Conservation (phyloP, 1,140 invertebrate genomes). For the Drosophila trapezifrons region DNA sequence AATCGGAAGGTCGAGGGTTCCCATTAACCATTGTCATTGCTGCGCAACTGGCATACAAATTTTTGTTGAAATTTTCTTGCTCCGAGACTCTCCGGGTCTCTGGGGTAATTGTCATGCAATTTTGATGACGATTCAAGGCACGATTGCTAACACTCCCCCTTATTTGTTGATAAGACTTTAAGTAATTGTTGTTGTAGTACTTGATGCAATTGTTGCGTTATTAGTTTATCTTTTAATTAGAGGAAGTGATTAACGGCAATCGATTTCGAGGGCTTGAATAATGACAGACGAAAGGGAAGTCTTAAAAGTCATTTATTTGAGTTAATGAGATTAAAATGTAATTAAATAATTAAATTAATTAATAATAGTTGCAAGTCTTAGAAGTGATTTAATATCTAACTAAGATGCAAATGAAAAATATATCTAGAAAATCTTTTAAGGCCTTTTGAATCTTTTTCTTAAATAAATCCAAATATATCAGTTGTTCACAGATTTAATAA, state of each 20-base stretch:
- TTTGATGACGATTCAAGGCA: constrained; percentile 48
- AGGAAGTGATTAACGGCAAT: constrained; percentile 18
- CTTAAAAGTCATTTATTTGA: background rate
- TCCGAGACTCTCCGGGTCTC: constrained; percentile 38
- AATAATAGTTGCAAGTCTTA: too few relatives aligned
- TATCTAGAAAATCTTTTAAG: too few relatives aligned
- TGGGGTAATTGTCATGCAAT: constrained; percentile 58
- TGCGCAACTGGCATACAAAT: constrained; percentile 60
- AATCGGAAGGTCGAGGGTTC: constrained; percentile 2
- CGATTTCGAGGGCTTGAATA: background rate
- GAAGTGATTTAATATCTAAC: background rate
- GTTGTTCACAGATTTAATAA: too few relatives aligned
- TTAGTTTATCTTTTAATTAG: constrained; percentile 49
- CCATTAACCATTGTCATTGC: constrained; percentile 52
- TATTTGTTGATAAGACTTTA: constrained; percentile 41
- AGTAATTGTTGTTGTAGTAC: constrained; percentile 22
- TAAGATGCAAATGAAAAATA: background rate
- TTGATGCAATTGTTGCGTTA: constrained; percentile 22
- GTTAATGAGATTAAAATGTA: background rate
- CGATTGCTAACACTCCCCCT: constrained; percentile 13
- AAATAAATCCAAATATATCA: background rate
- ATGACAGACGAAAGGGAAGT: background rate
- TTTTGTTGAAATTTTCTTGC: constrained; percentile 41
- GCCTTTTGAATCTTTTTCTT: too few relatives aligned
- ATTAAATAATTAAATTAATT: constrained; percentile 4